These are phyloP conservation scores for Limnodromus scolopaceus DNA, from an alignment of 2,797 vertebrate species.

Conservation along the genomic window DNA sequence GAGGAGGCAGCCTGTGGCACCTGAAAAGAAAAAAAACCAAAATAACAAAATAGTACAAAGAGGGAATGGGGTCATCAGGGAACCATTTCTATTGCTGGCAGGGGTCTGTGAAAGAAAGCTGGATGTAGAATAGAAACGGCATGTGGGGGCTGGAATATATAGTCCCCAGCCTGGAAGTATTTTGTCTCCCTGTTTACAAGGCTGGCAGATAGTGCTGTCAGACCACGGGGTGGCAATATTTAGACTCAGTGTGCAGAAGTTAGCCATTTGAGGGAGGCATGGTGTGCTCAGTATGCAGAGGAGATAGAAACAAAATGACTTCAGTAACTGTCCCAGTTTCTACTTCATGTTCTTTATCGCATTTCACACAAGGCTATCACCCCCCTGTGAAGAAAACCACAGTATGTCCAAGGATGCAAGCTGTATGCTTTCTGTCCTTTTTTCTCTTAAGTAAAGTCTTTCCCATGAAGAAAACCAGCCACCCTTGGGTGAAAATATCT, in stretches of 20 bases:
- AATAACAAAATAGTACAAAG: background rate
- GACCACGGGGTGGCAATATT: slow-evolving; percentile 59
- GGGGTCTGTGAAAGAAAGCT: background rate
- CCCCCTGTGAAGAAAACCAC: background rate
- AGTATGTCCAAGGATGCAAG: background rate
- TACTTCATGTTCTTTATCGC: background rate
- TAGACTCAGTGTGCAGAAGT: background rate
- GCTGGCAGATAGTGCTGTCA: slow-evolving; percentile 25
- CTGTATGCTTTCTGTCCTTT: background rate
- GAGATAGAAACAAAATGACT: slow-evolving; percentile 46
- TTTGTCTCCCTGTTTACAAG: background rate
- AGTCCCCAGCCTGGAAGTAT: background rate
- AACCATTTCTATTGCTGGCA: background rate
- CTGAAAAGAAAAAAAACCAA: background rate
- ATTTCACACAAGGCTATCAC: slow-evolving; percentile 4
- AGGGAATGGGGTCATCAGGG: background rate
- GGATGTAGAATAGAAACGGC: background rate
- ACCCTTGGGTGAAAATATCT: background rate
- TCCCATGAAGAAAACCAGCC: background rate
- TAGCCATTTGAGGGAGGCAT: slow-evolving; percentile 33
- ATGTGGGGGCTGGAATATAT: background rate
- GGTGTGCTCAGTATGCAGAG: slow-evolving; percentile 28
- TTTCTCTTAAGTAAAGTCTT: background rate
- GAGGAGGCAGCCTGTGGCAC: background rate
- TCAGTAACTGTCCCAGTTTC: slow-evolving; percentile 64